A percentile compares a stretch with the other conserved stretches of the same genome.
These are phyloP conservation scores for Hydraecia micacea DNA, from an alignment of 2,888 invertebrate species.

Conservation along the genomic window DNA sequence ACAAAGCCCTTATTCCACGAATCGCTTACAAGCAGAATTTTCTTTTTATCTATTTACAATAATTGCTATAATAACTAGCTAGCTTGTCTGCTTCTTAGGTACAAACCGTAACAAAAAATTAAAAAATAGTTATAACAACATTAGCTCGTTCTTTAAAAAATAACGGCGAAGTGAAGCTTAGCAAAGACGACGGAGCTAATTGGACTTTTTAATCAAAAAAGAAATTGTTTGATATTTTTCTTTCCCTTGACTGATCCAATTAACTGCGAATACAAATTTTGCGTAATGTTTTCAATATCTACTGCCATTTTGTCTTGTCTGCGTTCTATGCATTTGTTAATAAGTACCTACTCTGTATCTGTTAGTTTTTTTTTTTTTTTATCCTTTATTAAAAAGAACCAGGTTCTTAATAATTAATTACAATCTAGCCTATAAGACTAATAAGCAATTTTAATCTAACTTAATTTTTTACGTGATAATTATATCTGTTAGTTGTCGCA, in stretches of 20 bases:
- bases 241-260: constrained; percentile 17
- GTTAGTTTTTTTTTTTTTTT: no score
- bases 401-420: no score
- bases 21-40: constrained; percentile 2
- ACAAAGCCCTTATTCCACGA: neutral
- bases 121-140: constrained; percentile 10
- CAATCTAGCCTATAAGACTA: no score
- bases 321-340: neutral
- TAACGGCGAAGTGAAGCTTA: constrained; percentile 7
- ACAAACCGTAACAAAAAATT: neutral
- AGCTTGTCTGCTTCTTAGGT: neutral
- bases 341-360: neutral
- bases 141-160: constrained; percentile 26
- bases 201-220: constrained; percentile 42
- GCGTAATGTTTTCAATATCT: constrained; percentile 7
- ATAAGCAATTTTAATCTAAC: no score
- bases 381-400: no score
- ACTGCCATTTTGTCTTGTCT: neutral
- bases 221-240: constrained; percentile 31
- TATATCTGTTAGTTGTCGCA: neutral
- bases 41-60: neutral
- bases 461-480: no score
- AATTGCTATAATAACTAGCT: neutral
- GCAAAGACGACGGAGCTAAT: constrained; percentile 30
- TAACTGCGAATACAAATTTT: constrained; percentile 2